Evolutionary conservation across 2,888 invertebrate species (phyloP).

Genomic region (Agrochola lychnidis): DNA sequence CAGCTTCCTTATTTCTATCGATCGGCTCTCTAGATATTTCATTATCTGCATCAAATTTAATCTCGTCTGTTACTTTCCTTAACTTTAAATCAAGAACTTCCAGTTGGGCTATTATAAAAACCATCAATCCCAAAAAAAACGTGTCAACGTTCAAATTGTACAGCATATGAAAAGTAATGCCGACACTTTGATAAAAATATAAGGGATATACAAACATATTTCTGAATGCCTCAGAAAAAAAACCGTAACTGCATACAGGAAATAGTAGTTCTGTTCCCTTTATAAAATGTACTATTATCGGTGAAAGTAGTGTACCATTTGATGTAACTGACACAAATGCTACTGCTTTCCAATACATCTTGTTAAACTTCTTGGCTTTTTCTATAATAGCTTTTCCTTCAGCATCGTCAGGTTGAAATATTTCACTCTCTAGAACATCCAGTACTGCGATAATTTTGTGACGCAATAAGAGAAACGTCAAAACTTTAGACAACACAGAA

Average conservation of each 20-base stretch:
- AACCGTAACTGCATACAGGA: constrained; percentile 76
- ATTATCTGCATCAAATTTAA: constrained; percentile 15
- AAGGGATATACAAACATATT: constrained; percentile 72
- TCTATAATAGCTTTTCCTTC: constrained; percentile 69
- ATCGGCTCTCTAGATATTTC: constrained; percentile 1
- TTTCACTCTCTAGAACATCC: constrained; percentile 72
- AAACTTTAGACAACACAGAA: constrained; percentile 72
- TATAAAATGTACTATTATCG: constrained; percentile 72
- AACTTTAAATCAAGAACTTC: constrained; percentile 78
- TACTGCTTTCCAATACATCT: constrained; percentile 74
- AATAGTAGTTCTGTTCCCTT: constrained; percentile 66
- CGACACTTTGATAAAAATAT: constrained; percentile 77
- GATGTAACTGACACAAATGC: constrained; percentile 69
- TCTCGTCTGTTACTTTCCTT: constrained; percentile 67
- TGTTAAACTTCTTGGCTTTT: constrained; percentile 73
- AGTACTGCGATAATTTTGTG: constrained; percentile 71
- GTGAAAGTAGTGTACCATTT: constrained; percentile 66
- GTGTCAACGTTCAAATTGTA: constrained; percentile 78
- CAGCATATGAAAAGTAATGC: constrained; percentile 76
- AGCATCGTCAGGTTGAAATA: constrained; percentile 73
- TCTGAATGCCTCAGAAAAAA: constrained; percentile 72
- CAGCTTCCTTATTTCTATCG: constrained; percentile 52
- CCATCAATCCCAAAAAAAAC: constrained; percentile 77
- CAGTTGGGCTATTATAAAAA: constrained; percentile 78
- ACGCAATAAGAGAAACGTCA: constrained; percentile 73